Base-by-base conservation (phyloP, 2,888 invertebrate species). In the Acronicta aceris region DNA sequence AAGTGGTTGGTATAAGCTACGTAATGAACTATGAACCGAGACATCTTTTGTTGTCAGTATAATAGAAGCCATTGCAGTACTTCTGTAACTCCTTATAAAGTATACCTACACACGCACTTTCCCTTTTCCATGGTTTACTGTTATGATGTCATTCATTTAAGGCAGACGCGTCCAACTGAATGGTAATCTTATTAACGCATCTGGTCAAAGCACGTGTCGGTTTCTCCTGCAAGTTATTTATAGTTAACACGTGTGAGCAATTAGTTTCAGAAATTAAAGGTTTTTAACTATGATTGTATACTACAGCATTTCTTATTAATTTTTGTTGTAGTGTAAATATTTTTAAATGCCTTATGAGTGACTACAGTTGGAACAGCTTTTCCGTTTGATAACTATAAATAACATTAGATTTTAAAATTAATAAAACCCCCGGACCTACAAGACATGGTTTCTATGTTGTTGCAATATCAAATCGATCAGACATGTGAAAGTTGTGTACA, bases 151-250 rank as follows among this genome's bases (percentile, higher is more conserved):
- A 27, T 53, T 25, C 50, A 46, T 50, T 42, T 47, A 54, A 51
- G 50, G 30, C 53, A 42, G 53, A 47, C 16, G 52, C 33, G 5
- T 30, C 36, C 46, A 74, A 74, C 74, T 63, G 74, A 43, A 69
- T 42, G 21, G 42, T 73, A 56, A 73, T 68, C 53, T 47, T 42
- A 69, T 69, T 62, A 64, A 70, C 42, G 70, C n/a, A 43, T 36
- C 47, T 46, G 21, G 70, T 62, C 27, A n/a, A 56, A 49, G 52
- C 63, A 68, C 54, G 69, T 45, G 55, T 8, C 16, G 41, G 54
- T 66, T 71, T 67, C 47, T 55, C 51, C 43, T 56, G 42, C n/a
- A n/a, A n/a, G n/a, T 6, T 7, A 6, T 13, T 12, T n/a, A 13
- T 12, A 4, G 13, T 12, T 33, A 13, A 13, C 13, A 36, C 12